Evolutionary conservation across 2,113 vertebrate genomes (phyloP).

Genomic region (Mustela nigripes): DNA sequence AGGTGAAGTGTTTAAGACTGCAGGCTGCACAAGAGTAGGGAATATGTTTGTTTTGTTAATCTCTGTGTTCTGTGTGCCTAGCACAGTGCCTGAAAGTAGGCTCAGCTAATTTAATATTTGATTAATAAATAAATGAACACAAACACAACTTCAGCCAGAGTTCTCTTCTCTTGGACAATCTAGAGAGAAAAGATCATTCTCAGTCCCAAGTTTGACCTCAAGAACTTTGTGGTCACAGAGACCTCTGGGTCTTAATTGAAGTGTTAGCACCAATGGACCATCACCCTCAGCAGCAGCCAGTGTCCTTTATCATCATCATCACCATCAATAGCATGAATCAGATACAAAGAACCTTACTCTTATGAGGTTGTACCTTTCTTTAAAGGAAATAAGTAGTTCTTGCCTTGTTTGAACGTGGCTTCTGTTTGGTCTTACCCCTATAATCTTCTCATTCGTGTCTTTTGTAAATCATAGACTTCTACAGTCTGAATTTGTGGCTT

Average conservation of each 20-base stretch:
- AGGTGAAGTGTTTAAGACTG: background rate
- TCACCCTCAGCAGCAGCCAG: background rate
- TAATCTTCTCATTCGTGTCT: constrained; percentile 54
- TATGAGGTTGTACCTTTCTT: background rate
- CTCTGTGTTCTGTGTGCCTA: background rate
- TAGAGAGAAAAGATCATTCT: constrained; percentile 11
- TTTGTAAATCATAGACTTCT: constrained; percentile 40
- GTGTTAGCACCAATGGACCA: background rate
- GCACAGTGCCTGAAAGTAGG: background rate
- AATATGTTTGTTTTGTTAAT: background rate
- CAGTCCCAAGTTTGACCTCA: background rate
- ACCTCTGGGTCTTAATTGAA: background rate
- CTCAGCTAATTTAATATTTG: background rate
- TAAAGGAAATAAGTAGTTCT: constrained; percentile 61
- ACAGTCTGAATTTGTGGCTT: background rate
- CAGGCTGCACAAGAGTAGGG: background rate
- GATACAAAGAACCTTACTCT: background rate
- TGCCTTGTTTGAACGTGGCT: constrained; percentile 2
- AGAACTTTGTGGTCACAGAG: background rate
- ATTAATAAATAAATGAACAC: background rate
- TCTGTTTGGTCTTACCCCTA: background rate
- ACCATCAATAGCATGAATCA: background rate
- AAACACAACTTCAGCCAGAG: background rate
- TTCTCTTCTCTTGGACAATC: background rate
- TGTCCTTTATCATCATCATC: background rate